These are phyloP conservation scores for Drosophila multiciliata DNA, from an alignment of 2,888 invertebrate species.

Conservation along the genomic window DNA sequence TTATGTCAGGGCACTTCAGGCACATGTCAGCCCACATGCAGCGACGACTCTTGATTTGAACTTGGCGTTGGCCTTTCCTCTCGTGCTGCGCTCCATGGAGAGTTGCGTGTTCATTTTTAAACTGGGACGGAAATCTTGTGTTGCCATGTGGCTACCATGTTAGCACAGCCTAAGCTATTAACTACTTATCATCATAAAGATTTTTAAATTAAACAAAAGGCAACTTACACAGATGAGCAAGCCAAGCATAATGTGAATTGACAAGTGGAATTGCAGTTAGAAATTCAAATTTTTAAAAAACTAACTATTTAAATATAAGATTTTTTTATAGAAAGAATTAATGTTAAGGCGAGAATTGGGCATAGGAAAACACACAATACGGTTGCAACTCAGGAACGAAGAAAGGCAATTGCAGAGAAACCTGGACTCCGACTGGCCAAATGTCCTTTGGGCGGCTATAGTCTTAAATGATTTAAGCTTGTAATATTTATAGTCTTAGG, in stretches of 20 bases:
- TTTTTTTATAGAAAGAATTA: neutral
- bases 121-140: slow-evolving; percentile 34
- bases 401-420: too few species aligned
- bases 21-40: slow-evolving; percentile 58
- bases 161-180: slow-evolving; percentile 8
- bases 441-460: too few species aligned
- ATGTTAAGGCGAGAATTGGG: too few species aligned
- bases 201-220: slow-evolving; percentile 52
- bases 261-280: neutral
- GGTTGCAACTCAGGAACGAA: too few species aligned
- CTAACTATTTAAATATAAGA: neutral
- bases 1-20: neutral
- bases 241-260: neutral
- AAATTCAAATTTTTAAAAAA: neutral
- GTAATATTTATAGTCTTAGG: too few species aligned
- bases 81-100: slow-evolving; percentile 20
- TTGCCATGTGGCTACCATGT: slow-evolving; percentile 25
- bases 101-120: slow-evolving; percentile 72
- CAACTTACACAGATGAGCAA: neutral
- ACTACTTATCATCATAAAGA: slow-evolving; percentile 34
- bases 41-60: slow-evolving; percentile 30
- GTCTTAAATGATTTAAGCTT: too few species aligned
- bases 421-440: too few species aligned
- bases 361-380: too few species aligned
- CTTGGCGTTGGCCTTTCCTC: slow-evolving; percentile 44